Base-by-base conservation (phyloP, 2,888 invertebrate genomes). In the Vesta saturnalis region DNA sequence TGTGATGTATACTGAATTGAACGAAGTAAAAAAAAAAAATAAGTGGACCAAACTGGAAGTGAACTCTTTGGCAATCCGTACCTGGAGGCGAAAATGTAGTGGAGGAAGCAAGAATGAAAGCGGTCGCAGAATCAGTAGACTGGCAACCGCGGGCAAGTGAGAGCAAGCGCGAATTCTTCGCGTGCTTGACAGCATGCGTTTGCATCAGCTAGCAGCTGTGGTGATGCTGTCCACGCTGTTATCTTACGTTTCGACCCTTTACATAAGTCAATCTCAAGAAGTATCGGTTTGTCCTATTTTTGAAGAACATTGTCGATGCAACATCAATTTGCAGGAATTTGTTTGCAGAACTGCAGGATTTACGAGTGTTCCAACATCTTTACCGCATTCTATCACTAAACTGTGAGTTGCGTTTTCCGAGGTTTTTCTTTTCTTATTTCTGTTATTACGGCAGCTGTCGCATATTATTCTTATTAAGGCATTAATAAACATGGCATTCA, bases 301-400 rank as follows among this genome's bases (percentile, higher is more conserved):
- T 58, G 75, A 77, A 62, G 74, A 76, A 58, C 70, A 72, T 62
- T 80, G 80, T 67, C 77, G 77, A 39, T 80, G 80, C 74, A 76
- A 74, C 66, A 69, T 75, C 46, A 77, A 79, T 65, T 73, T 75
- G 69, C 76, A 76, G 70, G 81, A 81, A 69, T 77, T 79, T 72
- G 70, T 72, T 62, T 81, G 81, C 73, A 72, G 76, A 59, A 77
- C 78, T 10, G 79, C 79, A 16, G 79, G 78, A 68, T 78, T 81
- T 71, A 78, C 78, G 15, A 66, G 67, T 47, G 75, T 81, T 54
- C 80, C 81, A 35, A 60, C 72, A 39, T 71, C 75, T 55, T 71
- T 80, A 66, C 80, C 80, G 12, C 72, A 74, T 58, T 73, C 76
- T 56, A 73, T 80, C 62, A 75, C 74, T 69, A 80, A 80, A 78